A percentile compares a stretch with the other conserved stretches of the same genome.
These are phyloP conservation scores for Hipparchia semele DNA, from an alignment of 2,888 invertebrate species.

Conservation along the genomic window DNA sequence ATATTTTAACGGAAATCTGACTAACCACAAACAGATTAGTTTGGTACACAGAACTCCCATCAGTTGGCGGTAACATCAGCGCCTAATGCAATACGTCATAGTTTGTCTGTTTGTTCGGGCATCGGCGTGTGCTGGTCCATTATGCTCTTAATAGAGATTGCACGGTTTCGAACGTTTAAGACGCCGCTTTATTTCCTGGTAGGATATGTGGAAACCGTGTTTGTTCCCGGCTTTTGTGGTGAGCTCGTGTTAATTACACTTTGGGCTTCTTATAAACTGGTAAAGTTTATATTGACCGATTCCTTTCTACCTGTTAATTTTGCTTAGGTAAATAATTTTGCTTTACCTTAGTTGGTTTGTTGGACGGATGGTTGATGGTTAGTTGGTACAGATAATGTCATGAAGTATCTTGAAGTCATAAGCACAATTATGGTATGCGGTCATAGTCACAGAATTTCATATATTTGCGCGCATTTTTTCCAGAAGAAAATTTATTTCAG, in stretches of 20 bases:
- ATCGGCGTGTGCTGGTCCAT: slow-evolving; percentile 37
- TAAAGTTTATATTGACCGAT: background rate
- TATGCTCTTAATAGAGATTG: slow-evolving; percentile 41
- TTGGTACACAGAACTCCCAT: background rate
- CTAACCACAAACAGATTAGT: too few species aligned
- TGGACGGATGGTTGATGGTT: too few species aligned
- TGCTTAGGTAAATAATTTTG: too few species aligned
- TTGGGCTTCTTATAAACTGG: slow-evolving; percentile 10
- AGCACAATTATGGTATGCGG: too few species aligned
- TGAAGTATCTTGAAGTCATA: too few species aligned
- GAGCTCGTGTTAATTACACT: slow-evolving; percentile 32
- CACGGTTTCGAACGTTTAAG: slow-evolving; percentile 40
- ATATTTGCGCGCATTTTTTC: too few species aligned
- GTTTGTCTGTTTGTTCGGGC: slow-evolving; percentile 41
- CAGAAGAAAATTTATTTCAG: too few species aligned
- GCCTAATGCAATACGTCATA: slow-evolving; percentile 19
- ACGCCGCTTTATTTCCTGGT: slow-evolving; percentile 39
- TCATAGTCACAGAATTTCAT: too few species aligned
- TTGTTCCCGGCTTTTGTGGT: slow-evolving; percentile 29
- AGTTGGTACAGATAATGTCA: too few species aligned
- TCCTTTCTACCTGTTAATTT: too few species aligned
- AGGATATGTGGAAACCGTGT: slow-evolving; percentile 36
- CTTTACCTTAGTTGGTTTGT: too few species aligned
- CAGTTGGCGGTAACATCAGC: background rate
- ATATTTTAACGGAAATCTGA: too few species aligned